phyloP scores from a whole-genome alignment of 2,797 vertebrate species.

The Lindbergichthys nudifrons region DNA sequence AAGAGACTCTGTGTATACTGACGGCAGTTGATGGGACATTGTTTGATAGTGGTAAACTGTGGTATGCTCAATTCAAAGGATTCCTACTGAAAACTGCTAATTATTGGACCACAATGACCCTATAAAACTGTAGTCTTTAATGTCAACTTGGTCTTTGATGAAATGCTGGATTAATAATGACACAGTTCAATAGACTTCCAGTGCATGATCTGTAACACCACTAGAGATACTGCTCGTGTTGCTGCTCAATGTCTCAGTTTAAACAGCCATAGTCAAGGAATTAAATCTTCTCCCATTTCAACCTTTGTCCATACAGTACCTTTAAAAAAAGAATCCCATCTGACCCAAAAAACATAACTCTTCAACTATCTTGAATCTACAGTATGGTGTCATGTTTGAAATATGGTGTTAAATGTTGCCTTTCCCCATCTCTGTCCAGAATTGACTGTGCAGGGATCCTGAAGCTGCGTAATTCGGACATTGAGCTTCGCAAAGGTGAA shows the following conservation, averaged over 20 bases:
- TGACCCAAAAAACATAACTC: background rate
- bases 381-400: background rate
- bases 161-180: constrained; percentile 63
- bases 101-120: constrained; percentile 46
- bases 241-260: constrained; percentile 33
- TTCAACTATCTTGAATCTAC: background rate
- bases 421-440: constrained; percentile 71
- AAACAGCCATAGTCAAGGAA: constrained; percentile 18
- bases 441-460: constrained; percentile 97
- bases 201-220: constrained; percentile 55
- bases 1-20: constrained; percentile 47
- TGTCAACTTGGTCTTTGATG: constrained; percentile 61
- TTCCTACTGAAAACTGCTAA: constrained; percentile 44
- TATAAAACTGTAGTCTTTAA: constrained; percentile 63
- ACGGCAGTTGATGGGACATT: constrained; percentile 37
- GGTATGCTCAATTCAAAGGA: constrained; percentile 18
- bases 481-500: constrained; percentile 96
- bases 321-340: background rate
- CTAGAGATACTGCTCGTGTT: constrained; percentile 20
- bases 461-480: constrained; percentile 96
- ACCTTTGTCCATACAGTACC: background rate
- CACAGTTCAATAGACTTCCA: constrained; percentile 42
- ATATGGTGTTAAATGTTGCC: background rate
- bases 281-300: constrained; percentile 21
- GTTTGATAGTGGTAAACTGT: constrained; percentile 18